phyloP scores from a whole-genome alignment of 2,888 invertebrate genomes.

The Ochropacha duplaris region DNA sequence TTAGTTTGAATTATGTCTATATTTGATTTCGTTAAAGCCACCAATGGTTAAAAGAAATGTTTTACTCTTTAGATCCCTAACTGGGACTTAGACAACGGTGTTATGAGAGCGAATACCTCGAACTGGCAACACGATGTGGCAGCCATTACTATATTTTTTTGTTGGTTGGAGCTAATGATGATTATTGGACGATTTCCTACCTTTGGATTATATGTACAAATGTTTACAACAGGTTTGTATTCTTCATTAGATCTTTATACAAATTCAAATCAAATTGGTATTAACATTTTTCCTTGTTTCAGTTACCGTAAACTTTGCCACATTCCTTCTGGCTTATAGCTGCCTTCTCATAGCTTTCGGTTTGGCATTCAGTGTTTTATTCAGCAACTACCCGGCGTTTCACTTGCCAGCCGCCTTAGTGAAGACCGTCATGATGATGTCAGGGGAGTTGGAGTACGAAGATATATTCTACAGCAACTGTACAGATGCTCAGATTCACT shows the following conservation, averaged over 20 bases:
- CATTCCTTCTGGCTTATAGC: conserved; percentile 91
- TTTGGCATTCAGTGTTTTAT: conserved; percentile 91
- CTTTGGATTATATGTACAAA: conserved; percentile 93
- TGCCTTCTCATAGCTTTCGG: conserved; percentile 92
- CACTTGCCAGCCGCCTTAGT: conserved; percentile 85
- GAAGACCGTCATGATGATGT: conserved; percentile 95
- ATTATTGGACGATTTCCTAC: conserved; percentile 93
- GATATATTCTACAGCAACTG: conserved; percentile 88
- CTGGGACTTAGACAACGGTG: conserved; percentile 60
- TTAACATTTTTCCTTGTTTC: conserved; percentile 38
- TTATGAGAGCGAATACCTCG: conserved; percentile 59
- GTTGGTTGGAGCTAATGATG: conserved; percentile 94
- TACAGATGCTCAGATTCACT: conserved; percentile 78
- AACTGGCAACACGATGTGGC: conserved; percentile 92
- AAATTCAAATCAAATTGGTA: conserved; percentile 1
- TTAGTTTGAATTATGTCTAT: conserved; percentile 3
- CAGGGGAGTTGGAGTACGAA: conserved; percentile 92
- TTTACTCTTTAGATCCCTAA: conserved; percentile 58
- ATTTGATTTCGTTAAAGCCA: background rate
- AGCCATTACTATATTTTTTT: conserved; percentile 89
- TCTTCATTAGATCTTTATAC: background rate
- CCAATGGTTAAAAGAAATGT: background rate
- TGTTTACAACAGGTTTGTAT: conserved; percentile 88
- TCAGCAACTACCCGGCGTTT: conserved; percentile 89
- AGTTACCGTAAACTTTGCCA: conserved; percentile 92